Conservation (phyloP, 1,140 invertebrate genomes). For the Dendrolimus punctatus region DNA sequence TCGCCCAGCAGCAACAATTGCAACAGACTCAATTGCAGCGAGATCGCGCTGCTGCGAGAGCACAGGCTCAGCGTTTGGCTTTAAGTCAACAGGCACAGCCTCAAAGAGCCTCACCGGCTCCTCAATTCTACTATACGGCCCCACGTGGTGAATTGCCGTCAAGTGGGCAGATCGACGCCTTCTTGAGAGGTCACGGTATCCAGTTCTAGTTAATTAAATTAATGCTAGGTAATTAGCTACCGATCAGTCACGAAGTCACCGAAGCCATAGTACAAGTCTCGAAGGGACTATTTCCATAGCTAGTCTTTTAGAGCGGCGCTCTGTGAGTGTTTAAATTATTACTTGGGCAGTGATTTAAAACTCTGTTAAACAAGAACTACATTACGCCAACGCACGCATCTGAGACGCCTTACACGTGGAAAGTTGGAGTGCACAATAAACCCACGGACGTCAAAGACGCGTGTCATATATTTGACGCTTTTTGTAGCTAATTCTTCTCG, state of each 20-base stretch:
- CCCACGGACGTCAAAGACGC: no score
- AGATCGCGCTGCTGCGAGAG: conserved; percentile 62
- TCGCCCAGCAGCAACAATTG: conserved; percentile 79
- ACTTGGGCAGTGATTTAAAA: no score
- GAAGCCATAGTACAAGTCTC: conserved; percentile 11
- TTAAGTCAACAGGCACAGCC: conserved; percentile 56
- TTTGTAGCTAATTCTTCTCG: no score
- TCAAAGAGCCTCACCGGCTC: conserved; percentile 44
- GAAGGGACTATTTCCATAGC: conserved; percentile 9
- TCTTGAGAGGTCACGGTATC: conserved; percentile 81
- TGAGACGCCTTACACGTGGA: no score
- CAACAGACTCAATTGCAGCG: conserved; percentile 73
- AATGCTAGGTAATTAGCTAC: conserved; percentile 33
- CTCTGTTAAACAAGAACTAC: no score
- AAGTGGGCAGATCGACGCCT: conserved; percentile 84
- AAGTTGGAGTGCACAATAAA: no score
- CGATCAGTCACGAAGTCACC: conserved; percentile 10
- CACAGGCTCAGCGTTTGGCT: conserved; percentile 62
- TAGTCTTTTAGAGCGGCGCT: conserved; percentile 26
- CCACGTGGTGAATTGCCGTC: conserved; percentile 71
- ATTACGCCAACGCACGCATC: no score
- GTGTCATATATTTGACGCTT: no score
- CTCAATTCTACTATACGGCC: conserved; percentile 78
- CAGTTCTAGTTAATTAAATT: conserved; percentile 69
- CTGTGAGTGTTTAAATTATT: conserved; percentile 42